Percentiles rank a stretch among this genome's conserved stretches.
These are phyloP conservation scores for Alaudala cheleensis DNA, from an alignment of 2,113 vertebrate genomes.

Conservation along the genomic window DNA sequence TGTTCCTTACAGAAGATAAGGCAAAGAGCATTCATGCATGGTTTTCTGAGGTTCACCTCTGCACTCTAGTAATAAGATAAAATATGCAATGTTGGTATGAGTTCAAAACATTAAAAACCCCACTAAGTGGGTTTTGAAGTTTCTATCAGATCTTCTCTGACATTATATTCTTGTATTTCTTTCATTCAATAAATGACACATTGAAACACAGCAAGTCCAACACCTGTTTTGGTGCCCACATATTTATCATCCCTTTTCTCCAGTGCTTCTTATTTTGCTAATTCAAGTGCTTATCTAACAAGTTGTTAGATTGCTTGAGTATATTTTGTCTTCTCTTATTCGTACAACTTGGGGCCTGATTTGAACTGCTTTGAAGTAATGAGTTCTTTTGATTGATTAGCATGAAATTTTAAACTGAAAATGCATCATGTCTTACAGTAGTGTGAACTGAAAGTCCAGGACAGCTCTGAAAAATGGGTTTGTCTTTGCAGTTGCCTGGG, in stretches of 20 bases:
- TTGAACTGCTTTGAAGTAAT: neutral
- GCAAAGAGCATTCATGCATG: neutral
- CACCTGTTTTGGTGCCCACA: accelerated
- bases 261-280: neutral
- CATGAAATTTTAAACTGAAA: neutral
- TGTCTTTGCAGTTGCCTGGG: neutral
- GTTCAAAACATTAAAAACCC: neutral
- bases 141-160: neutral
- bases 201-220: neutral
- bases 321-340: neutral
- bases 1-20: neutral
- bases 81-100: neutral
- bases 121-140: neutral
- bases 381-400: neutral
- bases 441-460: neutral
- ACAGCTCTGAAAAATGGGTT: neutral
- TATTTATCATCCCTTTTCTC: neutral
- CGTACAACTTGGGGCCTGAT: neutral
- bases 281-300: neutral
- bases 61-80: neutral
- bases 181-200: neutral
- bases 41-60: neutral
- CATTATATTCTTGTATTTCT: neutral
- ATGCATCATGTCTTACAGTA: neutral
- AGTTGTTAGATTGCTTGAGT: neutral